A percentile compares a stretch with the other conserved stretches of the same genome.
Evolutionary conservation across 2,888 invertebrate species (phyloP).

Genomic region (Eupeodes latifasciatus): DNA sequence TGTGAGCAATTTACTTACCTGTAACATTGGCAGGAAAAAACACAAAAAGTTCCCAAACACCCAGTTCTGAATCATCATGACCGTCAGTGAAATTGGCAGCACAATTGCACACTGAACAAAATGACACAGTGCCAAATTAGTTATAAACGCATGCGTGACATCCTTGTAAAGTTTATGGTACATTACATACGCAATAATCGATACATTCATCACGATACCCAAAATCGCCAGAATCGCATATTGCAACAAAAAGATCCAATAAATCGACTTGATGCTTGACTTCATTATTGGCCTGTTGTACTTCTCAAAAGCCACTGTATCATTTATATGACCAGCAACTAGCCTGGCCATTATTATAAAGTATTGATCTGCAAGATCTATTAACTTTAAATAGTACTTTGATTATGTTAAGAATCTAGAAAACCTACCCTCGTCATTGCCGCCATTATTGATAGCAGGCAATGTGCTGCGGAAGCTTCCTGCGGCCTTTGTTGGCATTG

Average conservation of each 20-base stretch:
- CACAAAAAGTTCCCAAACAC: slow-evolving; percentile 89
- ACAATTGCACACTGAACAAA: slow-evolving; percentile 88
- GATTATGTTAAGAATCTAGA: slow-evolving; percentile 60
- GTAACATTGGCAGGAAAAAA: slow-evolving; percentile 90
- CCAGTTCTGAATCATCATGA: slow-evolving; percentile 89
- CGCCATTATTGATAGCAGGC: slow-evolving; percentile 9
- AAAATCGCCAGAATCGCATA: slow-evolving; percentile 86
- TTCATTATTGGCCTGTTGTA: slow-evolving; percentile 87
- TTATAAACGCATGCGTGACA: slow-evolving; percentile 87
- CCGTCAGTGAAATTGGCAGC: slow-evolving; percentile 88
- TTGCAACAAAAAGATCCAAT: slow-evolving; percentile 87
- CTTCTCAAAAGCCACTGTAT: slow-evolving; percentile 82
- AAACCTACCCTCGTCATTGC: slow-evolving; percentile 45
- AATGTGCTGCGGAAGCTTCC: slow-evolving; percentile 10
- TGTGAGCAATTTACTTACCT: slow-evolving; percentile 84
- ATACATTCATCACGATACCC: slow-evolving; percentile 86
- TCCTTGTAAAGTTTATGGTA: slow-evolving; percentile 86
- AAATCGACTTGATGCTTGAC: slow-evolving; percentile 85
- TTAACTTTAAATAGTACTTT: slow-evolving; percentile 72
- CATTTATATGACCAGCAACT: slow-evolving; percentile 81
- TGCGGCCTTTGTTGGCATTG: slow-evolving; percentile 26
- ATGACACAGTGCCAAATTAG: slow-evolving; percentile 88
- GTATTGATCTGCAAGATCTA: slow-evolving; percentile 82
- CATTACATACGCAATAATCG: slow-evolving; percentile 86
- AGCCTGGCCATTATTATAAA: slow-evolving; percentile 81